Evolutionary conservation across 2,888 invertebrate genomes (phyloP), one percentile per base, ranked within the genome.

Genomic region (Ceramica pisi): DNA sequence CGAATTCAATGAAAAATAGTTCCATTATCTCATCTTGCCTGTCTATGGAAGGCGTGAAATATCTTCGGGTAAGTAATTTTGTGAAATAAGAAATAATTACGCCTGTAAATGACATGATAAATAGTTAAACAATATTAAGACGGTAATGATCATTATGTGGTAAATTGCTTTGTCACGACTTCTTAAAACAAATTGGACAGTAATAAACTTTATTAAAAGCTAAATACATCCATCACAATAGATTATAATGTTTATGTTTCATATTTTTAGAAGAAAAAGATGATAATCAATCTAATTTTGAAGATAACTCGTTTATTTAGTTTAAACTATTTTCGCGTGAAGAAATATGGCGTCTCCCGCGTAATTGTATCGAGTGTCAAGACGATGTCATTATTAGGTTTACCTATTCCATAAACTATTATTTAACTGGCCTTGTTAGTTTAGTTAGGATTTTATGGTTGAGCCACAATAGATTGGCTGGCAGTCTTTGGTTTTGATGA

Each of bases 161-260:
- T 35, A 26, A 41, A 38, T 41, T 48, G 38, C 48, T 55, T 75
- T 41, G 38, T 41, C 38, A 41, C 53, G 23, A 1, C 10, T 21
- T 14, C 7, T 38, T 26, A 56, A 75, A 41, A 16, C 75, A 75
- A 67, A 46, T 71, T 71, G 26, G 31, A 21, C 21, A 44, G 1
- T 77, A 77, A 76, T 68, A 26, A 44, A 16, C 23, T 21, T 41
- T 44, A 26, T 8, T 19, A 35, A 44, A 53, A 48, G 41, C 31
- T 38, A 53, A 69, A 55, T 9, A 41, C 50, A 59, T 26, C 8
- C 21, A 66, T 26, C 26, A 76, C 26, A 44, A 51, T 23, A 46
- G 51, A 38, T 38, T 46, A 57, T 75, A 38, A 46, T 41, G 38
- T 48, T 59, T 31, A 4, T 41, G 38, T 48, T 59, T 31, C 4